Percentiles rank a stretch among this genome's conserved stretches.
phyloP scores from a whole-genome alignment of 2,797 vertebrate species.

The Siniperca obscura region DNA sequence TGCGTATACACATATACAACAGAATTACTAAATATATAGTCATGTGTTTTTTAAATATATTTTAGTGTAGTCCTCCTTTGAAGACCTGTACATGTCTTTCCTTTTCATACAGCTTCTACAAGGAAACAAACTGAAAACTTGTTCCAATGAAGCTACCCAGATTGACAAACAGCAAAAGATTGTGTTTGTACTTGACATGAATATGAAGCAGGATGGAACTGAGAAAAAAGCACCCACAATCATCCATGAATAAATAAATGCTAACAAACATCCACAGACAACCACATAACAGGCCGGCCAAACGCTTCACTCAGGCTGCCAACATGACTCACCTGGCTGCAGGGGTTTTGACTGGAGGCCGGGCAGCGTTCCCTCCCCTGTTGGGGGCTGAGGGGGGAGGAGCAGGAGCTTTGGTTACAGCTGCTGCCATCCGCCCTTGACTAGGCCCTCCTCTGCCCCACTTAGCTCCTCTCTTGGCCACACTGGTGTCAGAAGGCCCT shows the following conservation, averaged over 20 bases:
- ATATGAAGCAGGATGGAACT: neutral
- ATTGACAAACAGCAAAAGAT: neutral
- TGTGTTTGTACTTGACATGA: constrained; percentile 19
- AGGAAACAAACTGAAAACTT: neutral
- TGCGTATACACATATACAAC: neutral
- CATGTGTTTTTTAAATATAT: neutral
- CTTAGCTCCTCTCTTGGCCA: constrained; percentile 51
- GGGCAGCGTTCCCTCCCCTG: constrained; percentile 53
- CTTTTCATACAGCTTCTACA: constrained; percentile 1
- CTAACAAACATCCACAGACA: constrained; percentile 7
- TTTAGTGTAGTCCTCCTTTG: neutral
- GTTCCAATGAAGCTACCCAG: neutral
- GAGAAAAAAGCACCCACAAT: constrained; percentile 10
- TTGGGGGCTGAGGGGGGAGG: constrained; percentile 3
- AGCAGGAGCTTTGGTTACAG: constrained; percentile 53
- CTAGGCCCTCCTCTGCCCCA: constrained; percentile 47
- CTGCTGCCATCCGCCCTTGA: constrained; percentile 29
- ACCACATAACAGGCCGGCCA: constrained; percentile 5
- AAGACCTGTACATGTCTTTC: neutral
- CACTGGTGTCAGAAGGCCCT: constrained; percentile 25
- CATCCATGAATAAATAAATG: constrained; percentile 32
- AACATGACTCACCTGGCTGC: constrained; percentile 66
- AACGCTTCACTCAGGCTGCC: neutral
- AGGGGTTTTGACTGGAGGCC: constrained; percentile 52
- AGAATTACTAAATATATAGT: neutral